phyloP scores from a whole-genome alignment of 2,113 vertebrate genomes.

The Dipodomys stephensi region DNA sequence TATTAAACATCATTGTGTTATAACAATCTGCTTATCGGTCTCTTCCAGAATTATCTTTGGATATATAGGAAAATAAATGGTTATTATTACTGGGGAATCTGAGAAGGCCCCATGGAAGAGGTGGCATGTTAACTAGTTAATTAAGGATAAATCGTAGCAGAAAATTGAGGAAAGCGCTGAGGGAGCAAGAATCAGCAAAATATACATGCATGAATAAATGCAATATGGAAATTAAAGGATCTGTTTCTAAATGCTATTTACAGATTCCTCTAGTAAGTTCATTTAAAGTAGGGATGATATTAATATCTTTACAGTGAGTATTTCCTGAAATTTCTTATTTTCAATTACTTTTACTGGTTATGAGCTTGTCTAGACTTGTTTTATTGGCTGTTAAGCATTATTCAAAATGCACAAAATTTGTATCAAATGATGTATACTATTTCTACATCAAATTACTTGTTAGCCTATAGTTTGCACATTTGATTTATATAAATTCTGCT shows the following conservation, averaged over 20 bases:
- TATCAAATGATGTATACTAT: conserved; percentile 31
- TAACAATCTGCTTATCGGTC: background rate
- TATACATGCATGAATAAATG: background rate
- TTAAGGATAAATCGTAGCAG: conserved; percentile 1
- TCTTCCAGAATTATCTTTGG: background rate
- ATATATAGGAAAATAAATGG: background rate
- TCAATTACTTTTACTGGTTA: conserved; percentile 32
- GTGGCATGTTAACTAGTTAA: background rate
- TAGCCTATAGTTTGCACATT: conserved; percentile 47
- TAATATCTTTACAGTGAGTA: conserved; percentile 46
- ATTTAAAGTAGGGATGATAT: background rate
- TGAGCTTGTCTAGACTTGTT: background rate
- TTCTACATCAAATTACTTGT: conserved; percentile 15
- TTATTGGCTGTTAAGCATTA: conserved; percentile 22
- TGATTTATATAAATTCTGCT: conserved; percentile 54
- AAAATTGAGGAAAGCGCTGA: background rate
- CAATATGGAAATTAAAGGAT: background rate
- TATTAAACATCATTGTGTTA: too few species aligned
- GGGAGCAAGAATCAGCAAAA: background rate
- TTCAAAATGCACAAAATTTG: conserved; percentile 46
- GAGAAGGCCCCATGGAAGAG: background rate
- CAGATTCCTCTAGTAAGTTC: background rate
- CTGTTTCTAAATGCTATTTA: background rate
- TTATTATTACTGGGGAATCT: background rate
- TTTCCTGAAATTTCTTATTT: conserved; percentile 22